These are phyloP conservation scores for Merops nubicus DNA, from an alignment of 2,113 vertebrate species.

Conservation along the genomic window DNA sequence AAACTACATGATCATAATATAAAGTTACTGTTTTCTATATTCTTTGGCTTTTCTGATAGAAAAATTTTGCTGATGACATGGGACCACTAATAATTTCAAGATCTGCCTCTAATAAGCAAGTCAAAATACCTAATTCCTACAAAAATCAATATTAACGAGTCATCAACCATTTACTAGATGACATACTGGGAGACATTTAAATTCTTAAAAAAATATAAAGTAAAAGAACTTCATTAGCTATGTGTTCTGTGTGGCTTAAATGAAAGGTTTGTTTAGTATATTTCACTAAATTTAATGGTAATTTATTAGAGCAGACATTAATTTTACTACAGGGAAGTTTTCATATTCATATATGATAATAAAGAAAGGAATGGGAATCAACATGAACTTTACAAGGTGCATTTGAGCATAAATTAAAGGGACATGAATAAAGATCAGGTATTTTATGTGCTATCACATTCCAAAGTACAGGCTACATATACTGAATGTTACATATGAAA, in stretches of 20 bases:
- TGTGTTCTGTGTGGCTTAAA: background rate
- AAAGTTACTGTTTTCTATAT: background rate
- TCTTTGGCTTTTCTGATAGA: background rate
- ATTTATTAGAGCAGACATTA: background rate
- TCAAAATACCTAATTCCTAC: background rate
- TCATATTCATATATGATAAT: background rate
- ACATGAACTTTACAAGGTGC: background rate
- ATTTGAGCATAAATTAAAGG: background rate
- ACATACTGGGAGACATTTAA: background rate
- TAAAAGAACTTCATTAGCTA: background rate
- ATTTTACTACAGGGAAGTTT: background rate
- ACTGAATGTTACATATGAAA: background rate
- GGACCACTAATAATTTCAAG: background rate
- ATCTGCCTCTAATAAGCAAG: background rate
- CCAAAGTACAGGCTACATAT: background rate
- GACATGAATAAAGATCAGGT: background rate
- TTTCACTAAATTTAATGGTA: background rate
- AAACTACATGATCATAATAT: background rate
- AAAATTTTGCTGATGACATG: background rate
- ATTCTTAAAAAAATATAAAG: background rate
- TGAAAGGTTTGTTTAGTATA: background rate
- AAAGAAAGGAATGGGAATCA: background rate
- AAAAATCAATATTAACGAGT: background rate
- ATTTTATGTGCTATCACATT: background rate
- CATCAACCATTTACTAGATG: background rate